Conservation (phyloP, 2,113 vertebrate genomes). For the Typhlomys cinereus region DNA sequence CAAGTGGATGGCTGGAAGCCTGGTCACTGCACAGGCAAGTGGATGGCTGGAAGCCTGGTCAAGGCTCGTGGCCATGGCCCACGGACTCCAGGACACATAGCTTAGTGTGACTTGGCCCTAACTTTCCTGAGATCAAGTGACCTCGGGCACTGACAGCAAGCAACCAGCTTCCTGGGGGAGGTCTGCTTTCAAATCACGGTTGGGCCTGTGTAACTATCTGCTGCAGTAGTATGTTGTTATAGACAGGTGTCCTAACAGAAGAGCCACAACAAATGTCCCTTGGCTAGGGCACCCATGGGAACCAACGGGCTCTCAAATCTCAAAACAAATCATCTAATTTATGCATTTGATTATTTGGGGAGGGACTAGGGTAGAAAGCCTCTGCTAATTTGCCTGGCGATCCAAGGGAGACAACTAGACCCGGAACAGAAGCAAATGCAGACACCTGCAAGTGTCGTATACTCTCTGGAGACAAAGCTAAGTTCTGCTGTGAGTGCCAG, state of each 20-base stretch:
- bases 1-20: background rate
- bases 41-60: background rate
- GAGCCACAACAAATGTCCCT: fast-evolving
- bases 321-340: background rate
- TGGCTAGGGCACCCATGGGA: background rate
- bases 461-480: background rate
- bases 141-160: background rate
- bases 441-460: background rate
- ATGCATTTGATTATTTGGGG: background rate
- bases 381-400: background rate
- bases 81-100: no score
- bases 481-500: no score
- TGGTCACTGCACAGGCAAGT: background rate
- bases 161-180: background rate
- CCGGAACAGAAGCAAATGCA: background rate
- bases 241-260: background rate
- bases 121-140: background rate
- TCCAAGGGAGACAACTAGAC: background rate
- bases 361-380: background rate
- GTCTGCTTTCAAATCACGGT: background rate
- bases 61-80: background rate
- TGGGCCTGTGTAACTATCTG: background rate
- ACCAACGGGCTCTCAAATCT: background rate
- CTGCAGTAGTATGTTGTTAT: background rate
- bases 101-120: background rate